Base-by-base conservation (phyloP, 1,140 invertebrate species). In the Drosophila novamexicana region DNA sequence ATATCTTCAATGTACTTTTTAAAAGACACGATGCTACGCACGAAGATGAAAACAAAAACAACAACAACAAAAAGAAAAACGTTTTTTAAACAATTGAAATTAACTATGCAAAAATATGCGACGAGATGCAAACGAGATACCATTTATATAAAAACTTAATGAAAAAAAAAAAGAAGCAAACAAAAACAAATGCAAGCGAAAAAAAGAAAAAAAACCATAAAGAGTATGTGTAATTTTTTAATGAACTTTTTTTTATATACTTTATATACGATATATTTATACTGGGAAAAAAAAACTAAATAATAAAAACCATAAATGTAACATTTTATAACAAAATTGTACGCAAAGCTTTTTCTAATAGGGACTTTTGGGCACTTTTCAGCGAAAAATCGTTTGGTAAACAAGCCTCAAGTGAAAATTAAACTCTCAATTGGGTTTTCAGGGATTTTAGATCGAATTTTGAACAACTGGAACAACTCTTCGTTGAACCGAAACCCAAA, bases 241-340 rank as follows among this genome's bases (percentile, higher is more conserved):
- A 79, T 77, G 42, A 88, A 88, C 84, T 89, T 88, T 88, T 85
- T 88, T 88, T 88, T 88, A 88, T 89, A 88, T 88, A 77, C 84
- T 88, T 88, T 89, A 88, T 81, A 88, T 83, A 83, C 63, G 67
- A 88, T 88, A 88, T 88, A 88, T 88, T 88, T 88, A 88, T 88
- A 88, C 85, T 88, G 84, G 84, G 67, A 88, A 88, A 18, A 18
- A 18, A 18, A 84, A 67, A 82, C 49, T 61, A 71, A 75, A 81
- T 75, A 83, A 80, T 81, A 78, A 83, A 81, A 81, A 88, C 42
- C 71, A 88, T 86, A 82, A 86, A 86, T 89, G 84, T 89, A 88
- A 89, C 84, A 88, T 88, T 88, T 88, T 88, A 89, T 88, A 89
- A 88, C 84, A 80, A 88, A 82, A 69, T 7, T 6, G 9, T 5